Evolutionary conservation across 1,140 invertebrate genomes (phyloP).

Genomic region (Lordiphosa clarofinis): DNA sequence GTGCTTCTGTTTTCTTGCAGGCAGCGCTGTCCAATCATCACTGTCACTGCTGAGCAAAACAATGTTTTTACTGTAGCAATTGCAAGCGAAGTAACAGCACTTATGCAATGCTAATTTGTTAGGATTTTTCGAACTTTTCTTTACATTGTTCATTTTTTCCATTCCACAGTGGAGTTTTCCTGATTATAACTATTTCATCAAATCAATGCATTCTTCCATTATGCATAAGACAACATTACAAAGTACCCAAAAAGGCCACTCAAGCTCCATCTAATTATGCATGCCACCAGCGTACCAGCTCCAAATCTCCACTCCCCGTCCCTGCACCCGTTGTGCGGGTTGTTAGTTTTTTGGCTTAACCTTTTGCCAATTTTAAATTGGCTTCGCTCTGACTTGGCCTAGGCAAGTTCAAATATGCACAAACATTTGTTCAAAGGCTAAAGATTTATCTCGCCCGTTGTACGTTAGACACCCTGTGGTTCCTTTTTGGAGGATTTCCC

Average conservation of each 20-base stretch:
- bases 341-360: constrained; percentile 74
- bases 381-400: constrained; percentile 35
- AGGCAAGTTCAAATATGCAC: constrained; percentile 73
- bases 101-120: too few species aligned
- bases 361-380: constrained; percentile 76
- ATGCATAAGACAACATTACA: constrained; percentile 41
- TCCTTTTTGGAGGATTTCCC: constrained; percentile 23
- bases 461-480: constrained; percentile 69
- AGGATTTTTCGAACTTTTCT: too few species aligned
- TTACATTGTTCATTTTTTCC: constrained; percentile 2
- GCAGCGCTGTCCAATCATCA: too few species aligned
- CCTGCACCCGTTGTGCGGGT: constrained; percentile 9
- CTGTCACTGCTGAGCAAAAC: too few species aligned
- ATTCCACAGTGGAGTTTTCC: neutral
- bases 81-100: too few species aligned
- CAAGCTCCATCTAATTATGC: constrained; percentile 59
- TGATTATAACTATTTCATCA: constrained; percentile 7
- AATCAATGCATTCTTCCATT: constrained; percentile 56
- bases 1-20: too few species aligned
- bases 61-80: too few species aligned
- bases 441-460: constrained; percentile 70
- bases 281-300: constrained; percentile 55
- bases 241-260: constrained; percentile 8
- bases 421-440: constrained; percentile 76
- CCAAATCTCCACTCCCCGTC: constrained; percentile 1